Evolutionary conservation across 2,113 vertebrate genomes (phyloP).

Genomic region (Gambusia affinis): DNA sequence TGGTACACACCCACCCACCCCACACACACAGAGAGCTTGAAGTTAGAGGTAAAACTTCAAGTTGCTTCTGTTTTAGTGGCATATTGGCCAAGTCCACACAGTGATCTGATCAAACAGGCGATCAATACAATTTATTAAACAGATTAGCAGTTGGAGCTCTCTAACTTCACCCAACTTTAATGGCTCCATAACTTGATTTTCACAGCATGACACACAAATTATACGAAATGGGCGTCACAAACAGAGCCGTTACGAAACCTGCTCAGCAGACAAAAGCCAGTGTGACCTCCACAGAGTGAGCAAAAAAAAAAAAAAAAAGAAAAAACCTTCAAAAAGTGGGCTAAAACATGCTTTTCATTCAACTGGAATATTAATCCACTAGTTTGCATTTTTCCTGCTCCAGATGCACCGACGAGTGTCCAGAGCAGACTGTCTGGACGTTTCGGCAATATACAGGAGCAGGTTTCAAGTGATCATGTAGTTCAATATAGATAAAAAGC

Average conservation of each 20-base stretch:
- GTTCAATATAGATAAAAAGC: too few relatives aligned
- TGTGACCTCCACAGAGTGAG: conserved; percentile 22
- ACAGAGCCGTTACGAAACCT: conserved; percentile 34
- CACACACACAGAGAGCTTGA: conserved; percentile 6
- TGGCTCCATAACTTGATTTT: conserved; percentile 29
- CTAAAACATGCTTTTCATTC: too few relatives aligned
- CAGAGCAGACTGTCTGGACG: too few relatives aligned
- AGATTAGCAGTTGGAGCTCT: neutral
- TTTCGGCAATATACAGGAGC: too few relatives aligned
- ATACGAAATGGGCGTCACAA: conserved; percentile 43
- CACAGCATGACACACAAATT: conserved; percentile 31
- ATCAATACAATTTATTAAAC: conserved; percentile 27
- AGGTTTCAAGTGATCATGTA: too few relatives aligned
- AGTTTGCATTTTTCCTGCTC: too few relatives aligned
- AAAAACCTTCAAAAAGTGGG: conserved; percentile 1
- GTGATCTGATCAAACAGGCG: neutral
- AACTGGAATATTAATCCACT: too few relatives aligned
- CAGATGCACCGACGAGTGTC: too few relatives aligned
- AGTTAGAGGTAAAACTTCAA: conserved; percentile 28
- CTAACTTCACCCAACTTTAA: neutral
- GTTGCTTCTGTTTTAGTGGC: conserved; percentile 39
- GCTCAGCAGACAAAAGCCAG: conserved; percentile 28
- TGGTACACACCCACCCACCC: neutral
- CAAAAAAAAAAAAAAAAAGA: neutral
- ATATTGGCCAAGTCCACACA: conserved; percentile 18